Conservation (phyloP, 2,888 invertebrate genomes). For the Folsomia manolachei region DNA sequence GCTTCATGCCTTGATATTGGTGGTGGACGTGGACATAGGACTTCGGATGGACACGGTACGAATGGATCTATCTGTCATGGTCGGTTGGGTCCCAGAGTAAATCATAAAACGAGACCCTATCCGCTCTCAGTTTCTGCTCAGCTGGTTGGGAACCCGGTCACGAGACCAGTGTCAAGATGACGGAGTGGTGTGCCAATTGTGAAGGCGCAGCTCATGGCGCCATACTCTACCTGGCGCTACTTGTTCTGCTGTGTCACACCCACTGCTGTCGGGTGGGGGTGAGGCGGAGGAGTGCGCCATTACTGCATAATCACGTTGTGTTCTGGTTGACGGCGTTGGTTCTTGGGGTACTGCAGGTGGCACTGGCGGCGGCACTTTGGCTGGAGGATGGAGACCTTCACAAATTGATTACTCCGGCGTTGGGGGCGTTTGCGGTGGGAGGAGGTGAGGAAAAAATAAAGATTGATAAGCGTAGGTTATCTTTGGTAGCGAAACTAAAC, state of each 20-base stretch:
- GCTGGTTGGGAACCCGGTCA: too few species aligned
- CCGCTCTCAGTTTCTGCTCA: too few species aligned
- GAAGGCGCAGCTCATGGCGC: not conserved
- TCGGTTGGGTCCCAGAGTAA: too few species aligned
- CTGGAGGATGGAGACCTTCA: not conserved
- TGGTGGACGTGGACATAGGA: too few species aligned
- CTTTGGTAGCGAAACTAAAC: too few species aligned
- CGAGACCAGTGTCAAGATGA: too few species aligned
- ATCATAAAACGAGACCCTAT: too few species aligned
- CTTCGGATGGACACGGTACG: too few species aligned
- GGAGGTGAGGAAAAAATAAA: not conserved
- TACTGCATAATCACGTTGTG: not conserved
- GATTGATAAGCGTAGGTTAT: not conserved
- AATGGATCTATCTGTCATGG: too few species aligned
- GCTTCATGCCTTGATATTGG: too few species aligned
- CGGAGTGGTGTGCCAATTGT: not conserved
- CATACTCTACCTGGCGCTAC: not conserved
- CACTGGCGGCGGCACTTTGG: not conserved
- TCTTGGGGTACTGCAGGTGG: not conserved
- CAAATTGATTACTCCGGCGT: not conserved
- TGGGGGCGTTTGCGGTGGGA: not conserved
- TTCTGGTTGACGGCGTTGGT: not conserved
- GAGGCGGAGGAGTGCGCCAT: not conserved
- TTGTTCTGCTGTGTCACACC: not conserved
- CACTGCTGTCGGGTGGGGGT: not conserved